These are phyloP conservation scores for Orestias chungarensis DNA, from an alignment of 2,797 vertebrate genomes.

Conservation along the genomic window DNA sequence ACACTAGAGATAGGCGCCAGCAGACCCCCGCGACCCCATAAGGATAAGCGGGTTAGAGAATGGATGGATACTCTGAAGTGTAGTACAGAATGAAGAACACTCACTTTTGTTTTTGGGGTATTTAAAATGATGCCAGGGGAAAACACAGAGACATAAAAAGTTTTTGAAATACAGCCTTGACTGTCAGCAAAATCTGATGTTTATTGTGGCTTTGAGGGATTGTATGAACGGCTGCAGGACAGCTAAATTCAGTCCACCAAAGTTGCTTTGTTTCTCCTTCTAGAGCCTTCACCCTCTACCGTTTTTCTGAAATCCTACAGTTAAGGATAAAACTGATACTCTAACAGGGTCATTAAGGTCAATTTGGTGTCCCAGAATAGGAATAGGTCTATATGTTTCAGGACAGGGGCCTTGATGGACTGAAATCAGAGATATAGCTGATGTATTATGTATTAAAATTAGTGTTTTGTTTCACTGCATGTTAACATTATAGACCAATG, in stretches of 20 bases:
- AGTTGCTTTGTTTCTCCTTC: neutral
- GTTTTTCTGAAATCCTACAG: neutral
- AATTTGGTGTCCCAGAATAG: neutral
- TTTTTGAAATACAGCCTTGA: neutral
- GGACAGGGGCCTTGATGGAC: neutral
- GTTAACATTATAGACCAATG: neutral
- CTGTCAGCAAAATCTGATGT: neutral
- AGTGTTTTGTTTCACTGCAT: neutral
- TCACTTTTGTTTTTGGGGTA: neutral
- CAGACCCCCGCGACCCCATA: too few relatives aligned
- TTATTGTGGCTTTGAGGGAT: neutral
- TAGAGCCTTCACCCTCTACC: neutral
- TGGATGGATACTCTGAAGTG: too few relatives aligned
- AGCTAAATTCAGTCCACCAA: neutral
- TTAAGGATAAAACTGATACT: neutral
- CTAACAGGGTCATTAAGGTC: neutral
- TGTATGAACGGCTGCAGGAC: neutral
- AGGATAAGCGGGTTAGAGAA: too few relatives aligned
- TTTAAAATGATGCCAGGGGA: neutral
- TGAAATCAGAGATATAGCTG: neutral
- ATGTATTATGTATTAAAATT: neutral
- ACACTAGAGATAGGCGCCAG: too few relatives aligned
- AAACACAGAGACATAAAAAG: neutral
- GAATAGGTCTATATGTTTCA: neutral
- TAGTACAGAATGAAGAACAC: neutral